Percentiles rank a stretch among this genome's conserved stretches.
Conservation (phyloP, 2,888 invertebrate genomes). For the Isoperla grammatica region DNA sequence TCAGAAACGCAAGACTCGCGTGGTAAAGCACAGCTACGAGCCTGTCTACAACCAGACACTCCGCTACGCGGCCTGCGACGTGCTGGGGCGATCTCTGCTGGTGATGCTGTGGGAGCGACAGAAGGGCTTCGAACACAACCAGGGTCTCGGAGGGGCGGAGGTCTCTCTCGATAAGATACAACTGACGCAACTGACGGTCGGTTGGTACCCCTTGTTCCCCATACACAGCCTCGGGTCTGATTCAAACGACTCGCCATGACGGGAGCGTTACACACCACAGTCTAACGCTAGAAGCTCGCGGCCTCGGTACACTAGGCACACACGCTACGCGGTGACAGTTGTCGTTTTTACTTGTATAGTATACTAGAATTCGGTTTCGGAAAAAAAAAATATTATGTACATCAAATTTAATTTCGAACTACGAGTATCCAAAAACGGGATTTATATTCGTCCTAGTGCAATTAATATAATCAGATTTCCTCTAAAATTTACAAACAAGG, state of each 20-base stretch:
- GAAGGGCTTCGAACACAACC: constrained; percentile 81
- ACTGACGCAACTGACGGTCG: constrained; percentile 72
- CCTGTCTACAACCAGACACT: constrained; percentile 85
- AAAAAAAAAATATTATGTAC: no score
- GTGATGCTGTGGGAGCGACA: constrained; percentile 92
- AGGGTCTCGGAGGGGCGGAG: constrained; percentile 75
- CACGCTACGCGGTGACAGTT: no score
- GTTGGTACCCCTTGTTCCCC: constrained; percentile 90
- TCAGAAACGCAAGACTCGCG: constrained; percentile 87
- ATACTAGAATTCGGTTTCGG: no score
- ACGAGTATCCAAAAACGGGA: no score
- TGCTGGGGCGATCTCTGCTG: constrained; percentile 63
- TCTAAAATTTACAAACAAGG: no score
- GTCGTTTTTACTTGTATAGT: no score
- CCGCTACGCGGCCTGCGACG: constrained; percentile 60
- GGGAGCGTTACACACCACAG: no score
- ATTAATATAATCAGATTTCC: no score
- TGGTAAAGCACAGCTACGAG: constrained; percentile 72
- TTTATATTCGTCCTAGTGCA: no score
- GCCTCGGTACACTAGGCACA: no score
- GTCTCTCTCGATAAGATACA: constrained; percentile 76
- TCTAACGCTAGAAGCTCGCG: no score
- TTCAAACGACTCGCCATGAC: constrained; percentile 48
- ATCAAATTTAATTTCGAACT: no score
- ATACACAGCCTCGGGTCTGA: constrained; percentile 73